Percentiles rank a stretch among this genome's conserved stretches.
Evolutionary conservation across 2,888 invertebrate species (phyloP).

Genomic region (Chalcis sispes): DNA sequence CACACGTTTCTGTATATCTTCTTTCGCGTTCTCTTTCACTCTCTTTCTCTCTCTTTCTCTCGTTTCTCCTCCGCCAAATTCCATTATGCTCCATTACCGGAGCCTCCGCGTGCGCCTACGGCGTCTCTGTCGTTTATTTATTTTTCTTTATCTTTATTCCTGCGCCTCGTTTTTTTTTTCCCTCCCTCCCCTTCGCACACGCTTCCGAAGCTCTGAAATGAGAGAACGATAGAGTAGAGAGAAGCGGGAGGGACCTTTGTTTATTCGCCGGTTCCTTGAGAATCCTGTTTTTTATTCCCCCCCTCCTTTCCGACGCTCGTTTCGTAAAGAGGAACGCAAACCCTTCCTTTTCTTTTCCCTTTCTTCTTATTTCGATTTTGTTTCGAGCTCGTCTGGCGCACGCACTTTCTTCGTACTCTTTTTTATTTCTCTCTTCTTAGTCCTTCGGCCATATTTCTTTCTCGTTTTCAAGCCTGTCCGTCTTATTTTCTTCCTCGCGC

Average conservation of each 20-base stretch:
- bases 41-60: constrained; percentile 5
- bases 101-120: constrained; percentile 43
- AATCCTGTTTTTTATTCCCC: constrained; percentile 42
- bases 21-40: not conserved
- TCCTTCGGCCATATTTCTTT: not conserved
- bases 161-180: constrained; percentile 13
- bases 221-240: constrained; percentile 12
- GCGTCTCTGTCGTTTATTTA: not conserved
- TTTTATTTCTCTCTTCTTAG: not conserved
- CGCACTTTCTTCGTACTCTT: constrained; percentile 4
- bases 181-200: constrained; percentile 13
- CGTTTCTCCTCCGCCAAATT: constrained; percentile 63
- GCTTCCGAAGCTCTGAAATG: constrained; percentile 32
- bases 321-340: not conserved
- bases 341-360: not conserved
- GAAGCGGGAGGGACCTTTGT: constrained; percentile 56
- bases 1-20: constrained; percentile 5
- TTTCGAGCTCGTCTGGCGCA: not conserved
- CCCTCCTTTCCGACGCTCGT: not conserved
- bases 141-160: constrained; percentile 12
- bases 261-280: constrained; percentile 59
- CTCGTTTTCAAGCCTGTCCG: too few species aligned
- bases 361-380: not conserved
- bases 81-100: constrained; percentile 68
- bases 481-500: too few species aligned